A percentile compares a stretch with the other conserved stretches of the same genome.
phyloP scores from a whole-genome alignment of 2,888 invertebrate genomes.

The Idaea straminata region DNA sequence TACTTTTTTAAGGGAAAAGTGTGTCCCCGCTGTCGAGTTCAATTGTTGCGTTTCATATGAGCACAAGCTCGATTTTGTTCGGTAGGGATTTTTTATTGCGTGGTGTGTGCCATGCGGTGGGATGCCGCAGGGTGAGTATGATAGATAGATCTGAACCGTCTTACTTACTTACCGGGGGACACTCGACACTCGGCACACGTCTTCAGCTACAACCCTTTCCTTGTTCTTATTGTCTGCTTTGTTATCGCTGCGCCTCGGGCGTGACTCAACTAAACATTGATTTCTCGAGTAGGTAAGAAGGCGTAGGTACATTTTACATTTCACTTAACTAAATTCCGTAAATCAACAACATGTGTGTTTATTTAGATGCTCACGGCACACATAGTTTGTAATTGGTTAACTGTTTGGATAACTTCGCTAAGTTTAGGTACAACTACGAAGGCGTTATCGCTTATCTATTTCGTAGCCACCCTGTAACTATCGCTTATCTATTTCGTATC shows the following conservation, averaged over 20 bases:
- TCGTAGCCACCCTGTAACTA: background rate
- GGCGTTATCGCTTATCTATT: background rate
- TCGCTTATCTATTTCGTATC: background rate
- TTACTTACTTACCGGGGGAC: background rate
- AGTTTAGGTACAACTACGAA: background rate
- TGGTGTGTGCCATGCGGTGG: constrained; percentile 63
- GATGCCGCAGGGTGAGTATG: constrained; percentile 36
- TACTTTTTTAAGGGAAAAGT: constrained; percentile 71
- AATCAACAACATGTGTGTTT: constrained; percentile 30
- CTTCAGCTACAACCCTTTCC: constrained; percentile 49
- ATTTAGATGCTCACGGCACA: constrained; percentile 26
- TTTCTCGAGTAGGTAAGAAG: constrained; percentile 18
- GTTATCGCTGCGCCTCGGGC: constrained; percentile 39
- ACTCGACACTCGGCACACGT: constrained; percentile 47
- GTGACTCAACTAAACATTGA: constrained; percentile 23
- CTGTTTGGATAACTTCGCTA: background rate
- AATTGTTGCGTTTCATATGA: constrained; percentile 80
- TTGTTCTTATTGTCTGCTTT: constrained; percentile 34
- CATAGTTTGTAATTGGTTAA: background rate
- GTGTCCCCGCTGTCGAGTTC: constrained; percentile 72
- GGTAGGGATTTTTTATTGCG: constrained; percentile 74
- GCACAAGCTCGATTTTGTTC: constrained; percentile 76
- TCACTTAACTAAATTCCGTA: constrained; percentile 26
- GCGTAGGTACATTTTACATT: constrained; percentile 20
- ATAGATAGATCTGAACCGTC: constrained; percentile 40